These are phyloP conservation scores for Gymnobelideus leadbeateri DNA, from an alignment of 2,113 vertebrate genomes.

Conservation along the genomic window DNA sequence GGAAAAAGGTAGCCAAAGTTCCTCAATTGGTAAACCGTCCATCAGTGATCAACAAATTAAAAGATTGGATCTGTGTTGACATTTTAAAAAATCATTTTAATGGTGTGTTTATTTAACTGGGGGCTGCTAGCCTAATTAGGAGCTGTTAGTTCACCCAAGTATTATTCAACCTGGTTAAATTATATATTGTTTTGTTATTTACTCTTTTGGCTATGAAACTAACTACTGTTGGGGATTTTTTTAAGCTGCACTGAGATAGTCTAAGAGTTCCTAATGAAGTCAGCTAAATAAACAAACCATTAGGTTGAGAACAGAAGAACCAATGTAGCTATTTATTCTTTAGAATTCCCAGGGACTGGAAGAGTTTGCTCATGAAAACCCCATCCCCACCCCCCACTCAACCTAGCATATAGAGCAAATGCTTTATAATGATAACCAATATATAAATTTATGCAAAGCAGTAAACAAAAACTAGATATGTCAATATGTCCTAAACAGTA, in stretches of 20 bases:
- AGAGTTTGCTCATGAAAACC: not conserved
- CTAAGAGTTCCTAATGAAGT: slow-evolving; percentile 2
- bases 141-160: slow-evolving; percentile 61
- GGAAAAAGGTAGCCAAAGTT: not conserved
- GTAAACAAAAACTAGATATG: not conserved
- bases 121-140: slow-evolving; percentile 77
- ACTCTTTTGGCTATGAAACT: not conserved
- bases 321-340: not conserved
- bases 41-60: slow-evolving; percentile 79
- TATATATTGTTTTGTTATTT: slow-evolving; percentile 3
- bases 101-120: slow-evolving; percentile 76
- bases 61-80: slow-evolving; percentile 70
- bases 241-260: not conserved
- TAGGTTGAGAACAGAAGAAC: slow-evolving; percentile 2
- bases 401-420: not conserved
- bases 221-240: slow-evolving; percentile 9
- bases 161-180: slow-evolving; percentile 7
- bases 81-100: slow-evolving; percentile 73
- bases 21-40: slow-evolving; percentile 63
- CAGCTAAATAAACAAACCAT: slow-evolving; percentile 9
- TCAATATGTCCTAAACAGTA: not conserved
- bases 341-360: not conserved
- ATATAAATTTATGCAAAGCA: not conserved
- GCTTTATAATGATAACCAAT: not conserved
- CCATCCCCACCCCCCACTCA: not conserved